These are phyloP conservation scores for Emys orbicularis DNA, from an alignment of 2,797 vertebrate genomes.

Conservation along the genomic window DNA sequence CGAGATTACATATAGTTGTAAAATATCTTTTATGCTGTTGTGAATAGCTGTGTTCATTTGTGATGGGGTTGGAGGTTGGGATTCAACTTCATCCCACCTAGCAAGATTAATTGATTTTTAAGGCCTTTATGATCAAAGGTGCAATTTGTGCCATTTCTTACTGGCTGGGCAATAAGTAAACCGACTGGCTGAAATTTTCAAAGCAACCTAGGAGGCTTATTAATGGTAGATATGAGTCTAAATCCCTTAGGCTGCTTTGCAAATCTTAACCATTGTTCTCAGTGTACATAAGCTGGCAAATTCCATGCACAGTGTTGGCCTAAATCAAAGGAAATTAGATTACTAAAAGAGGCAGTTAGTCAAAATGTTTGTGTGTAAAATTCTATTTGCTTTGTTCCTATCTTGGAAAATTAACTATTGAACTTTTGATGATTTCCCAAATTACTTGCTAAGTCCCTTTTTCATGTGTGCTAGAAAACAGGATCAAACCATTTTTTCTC, in stretches of 20 bases:
- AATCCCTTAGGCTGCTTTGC: neutral
- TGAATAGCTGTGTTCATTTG: rapidly evolving
- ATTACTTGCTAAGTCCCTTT: neutral
- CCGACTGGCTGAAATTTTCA: neutral
- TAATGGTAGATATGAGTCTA: neutral
- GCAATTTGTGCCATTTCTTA: neutral
- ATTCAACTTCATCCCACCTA: neutral
- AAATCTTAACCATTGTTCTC: neutral
- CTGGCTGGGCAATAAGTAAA: neutral
- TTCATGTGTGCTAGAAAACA: neutral
- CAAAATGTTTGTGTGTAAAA: neutral
- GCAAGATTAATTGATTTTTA: neutral
- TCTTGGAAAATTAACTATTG: neutral
- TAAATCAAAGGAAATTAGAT: neutral
- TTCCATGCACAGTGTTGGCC: neutral
- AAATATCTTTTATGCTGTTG: neutral
- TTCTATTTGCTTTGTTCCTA: neutral
- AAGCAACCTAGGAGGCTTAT: neutral
- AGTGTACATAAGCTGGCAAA: neutral
- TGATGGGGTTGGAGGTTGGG: neutral
- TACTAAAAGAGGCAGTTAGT: neutral
- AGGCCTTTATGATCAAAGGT: neutral
- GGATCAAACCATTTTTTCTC: neutral
- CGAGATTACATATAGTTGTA: neutral
- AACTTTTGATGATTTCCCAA: neutral